Percentiles rank a stretch among this genome's conserved stretches.
Evolutionary conservation across 2,113 vertebrate genomes (phyloP).

Genomic region (Mesitornis unicolor): DNA sequence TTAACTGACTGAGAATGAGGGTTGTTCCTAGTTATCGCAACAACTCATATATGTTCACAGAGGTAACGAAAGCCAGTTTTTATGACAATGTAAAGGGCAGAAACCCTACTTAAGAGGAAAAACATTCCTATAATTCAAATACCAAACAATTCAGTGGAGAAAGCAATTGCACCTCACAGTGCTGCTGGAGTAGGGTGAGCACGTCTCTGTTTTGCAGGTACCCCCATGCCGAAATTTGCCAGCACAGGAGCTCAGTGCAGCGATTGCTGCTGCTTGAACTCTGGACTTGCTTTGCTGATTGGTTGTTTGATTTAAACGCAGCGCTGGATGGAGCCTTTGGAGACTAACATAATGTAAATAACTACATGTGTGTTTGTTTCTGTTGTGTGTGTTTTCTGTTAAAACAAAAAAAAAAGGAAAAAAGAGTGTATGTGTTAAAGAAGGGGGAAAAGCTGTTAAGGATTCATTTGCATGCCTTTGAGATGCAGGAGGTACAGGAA

Average conservation of each 20-base stretch:
- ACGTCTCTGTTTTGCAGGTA: background rate
- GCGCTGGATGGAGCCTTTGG: background rate
- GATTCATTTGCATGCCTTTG: constrained; percentile 47
- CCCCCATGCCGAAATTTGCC: background rate
- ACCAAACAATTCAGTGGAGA: background rate
- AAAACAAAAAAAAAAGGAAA: background rate
- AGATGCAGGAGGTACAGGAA: constrained; percentile 53
- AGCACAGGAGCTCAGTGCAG: background rate
- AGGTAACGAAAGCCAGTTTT: background rate
- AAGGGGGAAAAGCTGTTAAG: background rate
- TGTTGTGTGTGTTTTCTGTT: too few relatives aligned
- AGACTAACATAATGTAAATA: constrained; percentile 48
- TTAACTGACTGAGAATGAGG: background rate
- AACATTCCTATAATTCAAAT: background rate
- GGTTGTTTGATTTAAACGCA: background rate
- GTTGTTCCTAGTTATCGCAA: background rate
- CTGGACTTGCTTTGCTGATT: background rate
- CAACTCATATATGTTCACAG: background rate
- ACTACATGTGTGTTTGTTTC: constrained; percentile 33
- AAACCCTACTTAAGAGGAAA: background rate
- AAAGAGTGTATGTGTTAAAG: background rate
- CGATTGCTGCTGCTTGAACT: background rate
- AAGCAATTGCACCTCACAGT: background rate
- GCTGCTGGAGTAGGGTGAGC: background rate
- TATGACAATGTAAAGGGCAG: background rate